Conservation (phyloP, 2,888 invertebrate genomes). For the Piscicola geometra region DNA sequence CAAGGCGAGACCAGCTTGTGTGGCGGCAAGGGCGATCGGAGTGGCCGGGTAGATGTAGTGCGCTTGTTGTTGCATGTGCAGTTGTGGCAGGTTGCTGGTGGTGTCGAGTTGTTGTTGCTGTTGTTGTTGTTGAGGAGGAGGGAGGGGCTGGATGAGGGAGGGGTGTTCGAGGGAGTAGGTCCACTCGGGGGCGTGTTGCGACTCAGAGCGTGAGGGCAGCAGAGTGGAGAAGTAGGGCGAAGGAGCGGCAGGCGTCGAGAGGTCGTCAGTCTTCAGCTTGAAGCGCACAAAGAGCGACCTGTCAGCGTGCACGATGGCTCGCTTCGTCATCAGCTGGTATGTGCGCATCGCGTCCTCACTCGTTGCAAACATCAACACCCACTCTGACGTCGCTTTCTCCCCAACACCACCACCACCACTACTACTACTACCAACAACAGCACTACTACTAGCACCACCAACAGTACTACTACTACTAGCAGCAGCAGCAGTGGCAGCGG, state of each 20-base stretch:
- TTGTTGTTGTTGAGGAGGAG: background rate
- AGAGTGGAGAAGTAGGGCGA: background rate
- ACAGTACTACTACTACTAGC: too few species aligned
- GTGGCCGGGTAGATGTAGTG: conserved; percentile 1
- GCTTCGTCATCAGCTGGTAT: conserved; percentile 5
- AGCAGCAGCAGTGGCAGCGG: background rate
- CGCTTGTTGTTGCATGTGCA: conserved; percentile 4
- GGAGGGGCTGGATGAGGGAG: background rate
- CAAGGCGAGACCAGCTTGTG: background rate
- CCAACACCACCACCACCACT: too few species aligned
- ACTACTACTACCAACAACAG: too few species aligned
- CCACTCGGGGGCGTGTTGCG: background rate
- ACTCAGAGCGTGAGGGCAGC: background rate
- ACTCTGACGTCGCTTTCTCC: background rate
- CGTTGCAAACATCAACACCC: conserved; percentile 7
- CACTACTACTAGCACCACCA: too few species aligned
- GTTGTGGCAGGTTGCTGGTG: conserved; percentile 6
- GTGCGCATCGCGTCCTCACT: background rate
- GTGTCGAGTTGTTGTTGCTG: conserved; percentile 1
- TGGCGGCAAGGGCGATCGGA: background rate
- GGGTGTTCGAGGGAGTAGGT: background rate
- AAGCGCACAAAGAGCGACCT: conserved; percentile 10
- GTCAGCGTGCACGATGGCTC: background rate
- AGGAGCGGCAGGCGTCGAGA: background rate
- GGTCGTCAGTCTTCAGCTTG: background rate